Percentiles rank a stretch among this genome's conserved stretches.
Conservation (phyloP, 2,797 vertebrate species). For the Karalla daura region DNA sequence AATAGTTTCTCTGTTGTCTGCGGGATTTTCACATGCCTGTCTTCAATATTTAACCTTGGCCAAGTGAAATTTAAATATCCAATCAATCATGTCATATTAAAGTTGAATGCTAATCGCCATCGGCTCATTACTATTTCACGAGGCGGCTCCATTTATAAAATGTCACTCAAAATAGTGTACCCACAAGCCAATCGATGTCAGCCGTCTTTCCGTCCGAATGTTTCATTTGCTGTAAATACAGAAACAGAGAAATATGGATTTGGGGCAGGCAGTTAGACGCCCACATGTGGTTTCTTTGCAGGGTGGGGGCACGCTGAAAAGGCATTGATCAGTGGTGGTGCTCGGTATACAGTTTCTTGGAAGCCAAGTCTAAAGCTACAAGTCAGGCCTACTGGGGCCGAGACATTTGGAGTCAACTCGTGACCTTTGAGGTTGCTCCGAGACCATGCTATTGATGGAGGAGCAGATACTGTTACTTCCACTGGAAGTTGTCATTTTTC, state of each 20-base stretch:
- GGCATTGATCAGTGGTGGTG: conserved; percentile 80
- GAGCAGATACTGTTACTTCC: conserved; percentile 69
- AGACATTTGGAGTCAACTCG: conserved; percentile 67
- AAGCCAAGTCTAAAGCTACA: conserved; percentile 53
- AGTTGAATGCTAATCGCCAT: conserved; percentile 78
- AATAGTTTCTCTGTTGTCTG: conserved; percentile 45
- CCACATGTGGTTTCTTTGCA: conserved; percentile 74
- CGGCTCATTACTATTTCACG: conserved; percentile 82
- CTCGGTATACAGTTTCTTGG: conserved; percentile 75
- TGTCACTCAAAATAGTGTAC: conserved; percentile 82
- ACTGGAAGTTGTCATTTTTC: conserved; percentile 75
- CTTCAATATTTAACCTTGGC: conserved; percentile 68
- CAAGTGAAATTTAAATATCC: conserved; percentile 75
- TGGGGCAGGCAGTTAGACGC: conserved; percentile 67
- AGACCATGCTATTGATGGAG: conserved; percentile 76
- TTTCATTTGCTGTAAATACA: conserved; percentile 86
- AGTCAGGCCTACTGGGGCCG: conserved; percentile 61
- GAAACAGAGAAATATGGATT: conserved; percentile 82
- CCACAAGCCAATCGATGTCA: conserved; percentile 83
- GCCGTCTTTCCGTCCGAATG: conserved; percentile 80
- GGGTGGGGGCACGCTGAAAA: conserved; percentile 73
- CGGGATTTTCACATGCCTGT: conserved; percentile 38
- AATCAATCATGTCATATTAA: conserved; percentile 78
- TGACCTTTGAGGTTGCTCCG: conserved; percentile 74
- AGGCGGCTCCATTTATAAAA: conserved; percentile 81